Conservation (phyloP, 2,888 invertebrate genomes). For the Chouioia cunea region DNA sequence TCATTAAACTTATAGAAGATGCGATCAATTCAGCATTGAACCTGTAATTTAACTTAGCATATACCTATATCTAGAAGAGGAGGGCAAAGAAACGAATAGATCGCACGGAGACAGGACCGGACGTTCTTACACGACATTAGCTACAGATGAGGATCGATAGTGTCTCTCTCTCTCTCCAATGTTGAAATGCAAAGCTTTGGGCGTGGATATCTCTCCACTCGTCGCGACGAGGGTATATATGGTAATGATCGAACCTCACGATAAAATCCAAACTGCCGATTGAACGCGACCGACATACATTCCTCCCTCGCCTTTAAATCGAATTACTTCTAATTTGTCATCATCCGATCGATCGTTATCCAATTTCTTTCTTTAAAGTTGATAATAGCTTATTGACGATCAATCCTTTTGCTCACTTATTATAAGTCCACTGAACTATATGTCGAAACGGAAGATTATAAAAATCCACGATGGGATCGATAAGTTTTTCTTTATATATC, state of each 20-base stretch:
- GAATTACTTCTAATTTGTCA: conserved; percentile 52
- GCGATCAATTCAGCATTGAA: conserved; percentile 25
- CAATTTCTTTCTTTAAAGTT: not conserved
- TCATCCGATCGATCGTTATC: conserved; percentile 40
- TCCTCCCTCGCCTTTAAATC: conserved; percentile 44
- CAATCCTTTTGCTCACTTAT: no score
- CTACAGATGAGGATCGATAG: conserved; percentile 63
- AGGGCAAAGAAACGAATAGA: conserved; percentile 49
- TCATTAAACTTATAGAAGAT: conserved; percentile 18
- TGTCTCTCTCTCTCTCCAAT: conserved; percentile 56
- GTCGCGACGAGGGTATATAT: conserved; percentile 26
- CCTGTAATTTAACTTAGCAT: no score
- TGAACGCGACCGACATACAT: conserved; percentile 41
- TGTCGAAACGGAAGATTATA: no score
- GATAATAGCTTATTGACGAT: no score
- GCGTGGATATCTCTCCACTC: conserved; percentile 54
- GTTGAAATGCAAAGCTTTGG: conserved; percentile 57
- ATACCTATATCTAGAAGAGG: no score
- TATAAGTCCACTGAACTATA: no score
- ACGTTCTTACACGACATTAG: conserved; percentile 65
- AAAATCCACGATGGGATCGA: no score
- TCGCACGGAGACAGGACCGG: conserved; percentile 54
- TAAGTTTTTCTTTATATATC: no score
- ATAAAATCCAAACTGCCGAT: conserved; percentile 37
- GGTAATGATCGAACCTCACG: conserved; percentile 26